phyloP scores from a whole-genome alignment of 1,140 invertebrate genomes.

The Microplitis demolitor region DNA sequence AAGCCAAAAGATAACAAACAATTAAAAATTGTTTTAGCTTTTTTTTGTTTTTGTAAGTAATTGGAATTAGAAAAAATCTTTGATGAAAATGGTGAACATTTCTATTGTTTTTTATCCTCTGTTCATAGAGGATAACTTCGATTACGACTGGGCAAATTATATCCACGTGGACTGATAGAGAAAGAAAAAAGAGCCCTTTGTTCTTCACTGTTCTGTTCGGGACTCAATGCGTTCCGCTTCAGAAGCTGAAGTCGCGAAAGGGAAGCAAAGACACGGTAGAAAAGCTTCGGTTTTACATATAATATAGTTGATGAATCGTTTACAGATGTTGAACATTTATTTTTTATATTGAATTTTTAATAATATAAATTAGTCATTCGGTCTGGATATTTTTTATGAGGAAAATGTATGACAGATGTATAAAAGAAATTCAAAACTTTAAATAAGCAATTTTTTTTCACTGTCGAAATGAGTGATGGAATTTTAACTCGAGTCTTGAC shows the following conservation, averaged over 20 bases:
- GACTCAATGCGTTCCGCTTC: constrained; percentile 6
- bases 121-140: neutral
- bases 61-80: too few species aligned
- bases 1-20: too few species aligned
- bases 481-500: too few species aligned
- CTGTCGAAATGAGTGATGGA: too few species aligned
- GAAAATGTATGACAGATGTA: neutral
- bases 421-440: neutral
- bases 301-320: neutral
- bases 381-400: neutral
- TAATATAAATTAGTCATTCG: neutral
- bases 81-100: too few species aligned
- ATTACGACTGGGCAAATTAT: neutral
- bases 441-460: too few species aligned
- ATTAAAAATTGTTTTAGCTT: too few species aligned
- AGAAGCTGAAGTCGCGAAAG: neutral
- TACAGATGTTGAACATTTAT: neutral
- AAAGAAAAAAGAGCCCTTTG: neutral
- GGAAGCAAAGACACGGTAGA: neutral
- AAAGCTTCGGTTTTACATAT: neutral
- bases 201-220: neutral
- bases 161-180: neutral
- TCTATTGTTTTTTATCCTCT: too few species aligned
- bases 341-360: neutral
- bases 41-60: too few species aligned